These are phyloP conservation scores for Hyla sarda DNA, from an alignment of 2,113 vertebrate genomes.

Conservation along the genomic window DNA sequence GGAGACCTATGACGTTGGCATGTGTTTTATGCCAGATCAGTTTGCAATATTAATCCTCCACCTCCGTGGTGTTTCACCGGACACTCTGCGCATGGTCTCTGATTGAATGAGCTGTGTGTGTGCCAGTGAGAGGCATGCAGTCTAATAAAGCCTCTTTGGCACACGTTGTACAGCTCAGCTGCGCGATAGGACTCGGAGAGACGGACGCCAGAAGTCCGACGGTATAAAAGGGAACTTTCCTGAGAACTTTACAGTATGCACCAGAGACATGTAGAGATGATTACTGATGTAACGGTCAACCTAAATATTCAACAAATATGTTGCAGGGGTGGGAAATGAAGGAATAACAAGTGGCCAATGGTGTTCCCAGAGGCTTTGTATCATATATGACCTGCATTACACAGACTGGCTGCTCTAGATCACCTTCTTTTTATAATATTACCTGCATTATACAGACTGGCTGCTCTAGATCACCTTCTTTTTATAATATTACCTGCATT, in stretches of 20 bases:
- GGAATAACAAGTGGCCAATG: too few species aligned
- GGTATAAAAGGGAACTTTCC: too few species aligned
- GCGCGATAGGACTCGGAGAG: neutral
- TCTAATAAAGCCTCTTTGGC: slow-evolving; percentile 12
- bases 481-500: too few species aligned
- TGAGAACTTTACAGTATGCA: too few species aligned
- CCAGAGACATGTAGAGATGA: neutral
- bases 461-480: too few species aligned
- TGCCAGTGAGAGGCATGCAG: neutral
- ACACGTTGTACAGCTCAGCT: neutral
- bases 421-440: too few species aligned
- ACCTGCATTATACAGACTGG: too few species aligned
- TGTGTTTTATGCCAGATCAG: neutral
- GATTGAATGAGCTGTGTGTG: neutral
- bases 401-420: too few species aligned
- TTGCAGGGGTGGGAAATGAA: too few species aligned
- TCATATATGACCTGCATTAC: too few species aligned
- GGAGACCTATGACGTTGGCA: slow-evolving; percentile 2
- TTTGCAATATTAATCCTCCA: neutral
- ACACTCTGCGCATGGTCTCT: neutral
- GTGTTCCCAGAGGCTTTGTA: too few species aligned
- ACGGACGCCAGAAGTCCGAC: neutral
- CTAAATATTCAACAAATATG: too few species aligned
- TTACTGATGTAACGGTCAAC: neutral
- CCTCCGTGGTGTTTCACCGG: neutral